These are phyloP conservation scores for Oncorhynchus gorbuscha DNA, from an alignment of 2,113 vertebrate species.

Conservation along the genomic window DNA sequence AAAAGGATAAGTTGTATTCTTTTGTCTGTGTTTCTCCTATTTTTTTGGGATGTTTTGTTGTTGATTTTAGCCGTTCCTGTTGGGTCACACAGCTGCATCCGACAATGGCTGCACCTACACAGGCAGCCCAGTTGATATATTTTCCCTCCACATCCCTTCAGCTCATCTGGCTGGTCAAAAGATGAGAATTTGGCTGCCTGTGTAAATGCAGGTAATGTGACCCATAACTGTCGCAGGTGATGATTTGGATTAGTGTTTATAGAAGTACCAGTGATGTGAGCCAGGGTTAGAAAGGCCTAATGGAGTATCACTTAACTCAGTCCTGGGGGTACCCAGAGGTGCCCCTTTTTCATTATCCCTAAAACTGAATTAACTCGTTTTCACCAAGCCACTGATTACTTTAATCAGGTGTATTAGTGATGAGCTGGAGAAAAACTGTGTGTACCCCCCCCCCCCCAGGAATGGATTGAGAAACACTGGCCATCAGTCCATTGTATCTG, in stretches of 20 bases:
- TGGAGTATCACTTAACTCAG: constrained; percentile 14
- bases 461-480: too few species aligned
- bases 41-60: too few species aligned
- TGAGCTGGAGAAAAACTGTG: too few species aligned
- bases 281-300: constrained; percentile 20
- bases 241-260: constrained; percentile 22
- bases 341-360: too few species aligned
- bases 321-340: constrained; percentile 28
- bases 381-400: not conserved
- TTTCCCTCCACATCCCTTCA: not conserved
- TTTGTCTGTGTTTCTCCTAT: not conserved
- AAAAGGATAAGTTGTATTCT: constrained; percentile 4
- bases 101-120: constrained; percentile 7
- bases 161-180: constrained; percentile 8
- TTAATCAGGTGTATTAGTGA: not conserved
- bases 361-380: too few species aligned
- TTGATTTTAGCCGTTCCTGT: constrained; percentile 3
- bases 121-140: too few species aligned
- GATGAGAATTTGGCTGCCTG: too few species aligned
- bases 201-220: constrained; percentile 3
- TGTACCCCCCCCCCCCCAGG: too few species aligned
- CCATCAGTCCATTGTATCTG: constrained; percentile 52
- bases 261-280: constrained; percentile 35
- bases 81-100: constrained; percentile 29
- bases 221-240: constrained; percentile 8